Percentiles rank a stretch among this genome's conserved stretches.
Evolutionary conservation across 2,888 invertebrate genomes (phyloP).

Genomic region (Drosophila cognata): DNA sequence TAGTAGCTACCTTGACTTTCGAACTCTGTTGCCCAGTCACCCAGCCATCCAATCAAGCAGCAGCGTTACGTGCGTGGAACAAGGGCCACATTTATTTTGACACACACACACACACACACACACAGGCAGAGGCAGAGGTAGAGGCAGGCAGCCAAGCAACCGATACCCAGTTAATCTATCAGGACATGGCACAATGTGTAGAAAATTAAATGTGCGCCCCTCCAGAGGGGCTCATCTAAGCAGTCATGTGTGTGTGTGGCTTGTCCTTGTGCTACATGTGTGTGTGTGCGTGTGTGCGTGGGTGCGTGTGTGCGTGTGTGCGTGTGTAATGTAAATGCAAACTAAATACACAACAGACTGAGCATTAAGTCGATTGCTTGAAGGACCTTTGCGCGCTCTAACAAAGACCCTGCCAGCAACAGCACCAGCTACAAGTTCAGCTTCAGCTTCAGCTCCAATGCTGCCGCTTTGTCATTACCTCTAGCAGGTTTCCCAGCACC

Average conservation of each 20-base stretch:
- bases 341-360: constrained; percentile 75
- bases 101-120: constrained; percentile 9
- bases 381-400: constrained; percentile 60
- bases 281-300: constrained; percentile 13
- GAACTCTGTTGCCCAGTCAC: constrained; percentile 49
- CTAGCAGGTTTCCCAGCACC: constrained; percentile 8
- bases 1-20: constrained; percentile 71
- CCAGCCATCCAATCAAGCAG: constrained; percentile 64
- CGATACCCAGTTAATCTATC: constrained; percentile 77
- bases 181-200: constrained; percentile 76
- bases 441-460: constrained; percentile 8
- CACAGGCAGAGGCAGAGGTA: constrained; percentile 21
- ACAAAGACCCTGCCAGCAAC: constrained; percentile 40
- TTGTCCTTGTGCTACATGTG: constrained; percentile 40
- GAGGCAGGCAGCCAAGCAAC: constrained; percentile 3
- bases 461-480: constrained; percentile 60
- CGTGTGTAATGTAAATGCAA: constrained; percentile 71
- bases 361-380: constrained; percentile 80
- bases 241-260: constrained; percentile 58
- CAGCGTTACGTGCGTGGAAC: constrained; percentile 37
- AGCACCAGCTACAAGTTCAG: constrained; percentile 22
- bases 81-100: constrained; percentile 64
- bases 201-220: constrained; percentile 72
- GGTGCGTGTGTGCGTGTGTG: constrained; percentile 15
- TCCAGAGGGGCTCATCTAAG: constrained; percentile 12